These are phyloP conservation scores for Rhynchopsitta pachyrhyncha DNA, from an alignment of 2,113 vertebrate genomes.

Conservation along the genomic window DNA sequence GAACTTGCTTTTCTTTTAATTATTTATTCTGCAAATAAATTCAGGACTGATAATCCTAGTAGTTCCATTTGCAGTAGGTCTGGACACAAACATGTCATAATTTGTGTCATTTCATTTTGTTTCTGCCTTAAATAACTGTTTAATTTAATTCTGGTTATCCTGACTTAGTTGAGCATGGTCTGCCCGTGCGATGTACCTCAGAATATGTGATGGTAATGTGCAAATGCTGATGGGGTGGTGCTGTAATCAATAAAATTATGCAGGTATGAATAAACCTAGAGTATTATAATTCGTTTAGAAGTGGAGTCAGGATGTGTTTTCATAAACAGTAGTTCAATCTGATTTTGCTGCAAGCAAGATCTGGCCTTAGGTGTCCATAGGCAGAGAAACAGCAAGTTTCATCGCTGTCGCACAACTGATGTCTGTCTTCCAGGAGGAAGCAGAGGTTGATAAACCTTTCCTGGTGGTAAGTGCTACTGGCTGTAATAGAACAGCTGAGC, in stretches of 20 bases:
- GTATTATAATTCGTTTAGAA: background rate
- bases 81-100: background rate
- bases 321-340: background rate
- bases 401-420: rapidly evolving
- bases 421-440: background rate
- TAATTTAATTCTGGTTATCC: background rate
- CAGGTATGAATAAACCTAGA: background rate
- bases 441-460: background rate
- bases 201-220: background rate
- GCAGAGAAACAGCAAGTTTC: background rate
- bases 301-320: background rate
- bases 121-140: background rate
- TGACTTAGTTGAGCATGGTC: background rate
- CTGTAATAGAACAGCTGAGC: background rate
- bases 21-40: background rate
- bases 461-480: background rate
- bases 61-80: background rate
- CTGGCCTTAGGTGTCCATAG: background rate
- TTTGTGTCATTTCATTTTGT: background rate
- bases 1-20: background rate
- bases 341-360: background rate
- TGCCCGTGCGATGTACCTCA: rapidly evolving
- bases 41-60: background rate
- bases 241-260: background rate
- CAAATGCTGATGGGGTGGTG: background rate